A percentile compares a stretch with the other conserved stretches of the same genome.
phyloP scores from a whole-genome alignment of 2,113 vertebrate genomes.

The Rhombomys opimus region DNA sequence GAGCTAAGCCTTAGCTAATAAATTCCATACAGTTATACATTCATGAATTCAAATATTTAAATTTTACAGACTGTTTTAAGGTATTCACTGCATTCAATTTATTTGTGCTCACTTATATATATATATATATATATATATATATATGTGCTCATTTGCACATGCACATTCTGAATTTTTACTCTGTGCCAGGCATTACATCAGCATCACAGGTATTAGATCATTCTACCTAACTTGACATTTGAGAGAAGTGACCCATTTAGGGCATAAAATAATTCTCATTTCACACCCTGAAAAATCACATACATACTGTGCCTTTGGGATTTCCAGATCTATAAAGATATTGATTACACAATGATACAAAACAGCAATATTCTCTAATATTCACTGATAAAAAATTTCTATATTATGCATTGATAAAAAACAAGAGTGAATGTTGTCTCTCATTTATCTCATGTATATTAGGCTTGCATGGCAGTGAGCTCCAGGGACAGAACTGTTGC shows the following conservation, averaged over 20 bases:
- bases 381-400: background rate
- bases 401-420: background rate
- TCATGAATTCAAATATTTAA: background rate
- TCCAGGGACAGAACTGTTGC: background rate
- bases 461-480: background rate
- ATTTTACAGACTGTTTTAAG: background rate
- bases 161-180: background rate
- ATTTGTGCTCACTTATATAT: background rate
- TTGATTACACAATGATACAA: slow-evolving; percentile 12
- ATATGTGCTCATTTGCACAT: background rate
- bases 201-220: background rate
- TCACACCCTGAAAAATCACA: background rate
- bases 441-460: background rate
- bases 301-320: background rate
- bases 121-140: background rate
- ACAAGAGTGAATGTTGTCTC: background rate
- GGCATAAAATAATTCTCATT: background rate
- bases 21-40: background rate
- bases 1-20: background rate
- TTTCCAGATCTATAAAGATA: background rate
- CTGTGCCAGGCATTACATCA: background rate
- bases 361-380: background rate
- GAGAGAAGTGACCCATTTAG: background rate
- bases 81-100: background rate
- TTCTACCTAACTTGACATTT: background rate